Percentiles rank a stretch among this genome's conserved stretches.
Evolutionary conservation across 2,797 vertebrate genomes (phyloP).

Genomic region (Zalophus californianus): DNA sequence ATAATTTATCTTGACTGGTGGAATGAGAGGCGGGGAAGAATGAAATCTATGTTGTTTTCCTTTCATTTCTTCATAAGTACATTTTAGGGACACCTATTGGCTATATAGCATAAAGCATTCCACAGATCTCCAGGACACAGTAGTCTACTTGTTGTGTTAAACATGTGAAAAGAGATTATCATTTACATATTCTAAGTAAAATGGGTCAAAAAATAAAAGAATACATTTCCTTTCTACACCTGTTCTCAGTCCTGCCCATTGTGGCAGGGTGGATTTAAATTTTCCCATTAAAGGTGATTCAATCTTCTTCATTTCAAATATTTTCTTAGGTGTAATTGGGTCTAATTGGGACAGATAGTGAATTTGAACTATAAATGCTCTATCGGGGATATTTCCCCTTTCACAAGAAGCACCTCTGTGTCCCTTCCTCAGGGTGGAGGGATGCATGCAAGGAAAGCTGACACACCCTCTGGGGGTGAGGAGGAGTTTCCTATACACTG

Average conservation of each 20-base stretch:
- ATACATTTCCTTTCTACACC: neutral
- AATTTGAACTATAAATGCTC: constrained; percentile 10
- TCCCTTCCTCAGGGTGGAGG: neutral
- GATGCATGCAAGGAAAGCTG: neutral
- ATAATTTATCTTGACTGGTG: constrained; percentile 49
- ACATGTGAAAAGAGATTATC: neutral
- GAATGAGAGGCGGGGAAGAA: neutral
- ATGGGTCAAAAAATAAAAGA: constrained; percentile 19
- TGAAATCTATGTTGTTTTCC: neutral
- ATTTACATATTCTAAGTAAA: neutral
- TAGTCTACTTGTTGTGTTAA: neutral
- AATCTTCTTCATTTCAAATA: constrained; percentile 8
- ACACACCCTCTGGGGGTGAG: too few species aligned
- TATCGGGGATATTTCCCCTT: neutral
- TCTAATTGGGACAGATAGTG: neutral
- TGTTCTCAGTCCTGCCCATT: neutral
- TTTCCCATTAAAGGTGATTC: neutral
- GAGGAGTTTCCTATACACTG: neutral
- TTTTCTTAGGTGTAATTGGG: neutral
- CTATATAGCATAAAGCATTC: neutral
- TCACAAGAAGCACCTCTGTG: neutral
- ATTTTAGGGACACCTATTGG: neutral
- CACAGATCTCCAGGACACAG: neutral
- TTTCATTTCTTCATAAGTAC: neutral
- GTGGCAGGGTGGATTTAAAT: neutral